phyloP scores from a whole-genome alignment of 2,113 vertebrate genomes.

The Chlorodrepanis virens region DNA sequence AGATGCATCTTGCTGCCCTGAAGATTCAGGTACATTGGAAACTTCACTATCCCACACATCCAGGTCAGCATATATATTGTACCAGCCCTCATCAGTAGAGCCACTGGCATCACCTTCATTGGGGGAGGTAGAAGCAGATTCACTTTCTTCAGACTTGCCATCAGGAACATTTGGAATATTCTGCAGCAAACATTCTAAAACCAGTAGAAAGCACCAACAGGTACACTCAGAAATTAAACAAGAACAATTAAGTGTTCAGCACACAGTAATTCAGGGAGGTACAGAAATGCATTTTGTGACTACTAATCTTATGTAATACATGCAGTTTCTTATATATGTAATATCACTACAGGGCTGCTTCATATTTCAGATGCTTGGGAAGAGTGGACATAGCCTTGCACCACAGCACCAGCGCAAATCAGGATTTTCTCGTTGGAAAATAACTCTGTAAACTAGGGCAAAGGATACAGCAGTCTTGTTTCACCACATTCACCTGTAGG shows the following conservation, averaged over 20 bases:
- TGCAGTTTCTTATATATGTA: background rate
- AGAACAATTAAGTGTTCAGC: background rate
- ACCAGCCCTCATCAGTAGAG: background rate
- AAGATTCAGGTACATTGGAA: background rate
- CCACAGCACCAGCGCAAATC: background rate
- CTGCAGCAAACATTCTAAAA: background rate
- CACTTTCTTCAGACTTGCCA: background rate
- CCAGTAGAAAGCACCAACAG: background rate
- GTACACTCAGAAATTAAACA: background rate
- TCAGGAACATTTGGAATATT: background rate
- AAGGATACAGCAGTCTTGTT: background rate
- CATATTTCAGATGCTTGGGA: background rate
- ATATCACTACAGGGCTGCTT: background rate
- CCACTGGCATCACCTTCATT: background rate
- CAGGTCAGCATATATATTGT: fast-evolving
- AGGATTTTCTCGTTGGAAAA: background rate
- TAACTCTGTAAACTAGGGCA: background rate
- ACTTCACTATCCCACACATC: background rate
- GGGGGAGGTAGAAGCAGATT: background rate
- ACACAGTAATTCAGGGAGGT: background rate
- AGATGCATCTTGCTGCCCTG: background rate
- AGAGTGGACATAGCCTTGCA: background rate
- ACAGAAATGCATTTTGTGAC: background rate
- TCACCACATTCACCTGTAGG: background rate
- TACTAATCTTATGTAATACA: background rate